phyloP scores from a whole-genome alignment of 2,888 invertebrate genomes.

The Thymelicus acteon region DNA sequence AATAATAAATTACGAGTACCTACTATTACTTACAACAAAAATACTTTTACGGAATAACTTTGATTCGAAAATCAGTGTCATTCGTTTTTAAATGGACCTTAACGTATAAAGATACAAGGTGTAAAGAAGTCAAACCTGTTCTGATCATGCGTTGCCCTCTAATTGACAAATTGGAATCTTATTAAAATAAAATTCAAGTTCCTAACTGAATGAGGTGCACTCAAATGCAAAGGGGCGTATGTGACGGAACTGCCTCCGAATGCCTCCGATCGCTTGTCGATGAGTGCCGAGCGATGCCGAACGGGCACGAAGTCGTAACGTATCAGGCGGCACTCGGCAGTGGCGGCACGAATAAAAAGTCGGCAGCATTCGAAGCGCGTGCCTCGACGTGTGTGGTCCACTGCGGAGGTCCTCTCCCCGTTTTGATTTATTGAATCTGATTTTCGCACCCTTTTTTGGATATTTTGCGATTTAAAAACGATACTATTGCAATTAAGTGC shows the following conservation, averaged over 20 bases:
- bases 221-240: constrained; percentile 58
- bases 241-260: constrained; percentile 64
- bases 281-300: constrained; percentile 73
- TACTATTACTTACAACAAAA: background rate
- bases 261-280: constrained; percentile 75
- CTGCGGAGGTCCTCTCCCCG: constrained; percentile 78
- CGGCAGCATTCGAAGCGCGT: constrained; percentile 88
- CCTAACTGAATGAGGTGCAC: constrained; percentile 65
- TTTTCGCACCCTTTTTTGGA: constrained; percentile 73
- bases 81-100: constrained; percentile 60
- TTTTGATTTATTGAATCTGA: constrained; percentile 78
- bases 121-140: constrained; percentile 82
- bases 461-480: constrained; percentile 41
- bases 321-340: constrained; percentile 42
- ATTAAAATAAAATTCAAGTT: constrained; percentile 86
- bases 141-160: constrained; percentile 81
- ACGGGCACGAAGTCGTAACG: constrained; percentile 57
- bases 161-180: constrained; percentile 90
- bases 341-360: constrained; percentile 73
- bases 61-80: constrained; percentile 39
- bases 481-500: background rate
- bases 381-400: constrained; percentile 91
- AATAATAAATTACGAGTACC: too few relatives aligned
- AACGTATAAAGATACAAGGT: constrained; percentile 68
- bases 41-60: constrained; percentile 18